Evolutionary conservation across 2,113 vertebrate genomes (phyloP).

Genomic region (Alethe castanea): DNA sequence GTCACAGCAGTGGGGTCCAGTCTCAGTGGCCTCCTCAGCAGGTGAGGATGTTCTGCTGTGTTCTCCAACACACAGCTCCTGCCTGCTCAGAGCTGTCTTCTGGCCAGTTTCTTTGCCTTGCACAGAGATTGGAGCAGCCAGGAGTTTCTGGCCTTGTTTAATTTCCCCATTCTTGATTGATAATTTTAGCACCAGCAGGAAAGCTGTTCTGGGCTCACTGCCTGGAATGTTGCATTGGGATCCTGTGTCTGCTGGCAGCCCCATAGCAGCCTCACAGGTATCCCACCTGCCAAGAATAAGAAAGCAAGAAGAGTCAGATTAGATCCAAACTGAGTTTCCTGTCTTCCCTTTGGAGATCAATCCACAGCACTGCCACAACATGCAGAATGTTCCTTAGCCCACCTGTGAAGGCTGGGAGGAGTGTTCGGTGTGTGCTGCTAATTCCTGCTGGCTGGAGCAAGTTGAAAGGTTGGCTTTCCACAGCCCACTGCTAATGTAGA

Average conservation of each 20-base stretch:
- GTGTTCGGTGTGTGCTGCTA: background rate
- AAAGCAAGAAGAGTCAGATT: background rate
- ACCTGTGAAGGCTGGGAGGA: background rate
- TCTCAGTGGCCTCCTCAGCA: background rate
- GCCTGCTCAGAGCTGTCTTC: background rate
- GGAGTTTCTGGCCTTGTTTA: background rate
- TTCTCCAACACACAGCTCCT: background rate
- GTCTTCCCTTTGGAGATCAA: background rate
- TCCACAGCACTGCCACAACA: background rate
- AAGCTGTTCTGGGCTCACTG: conserved; percentile 24
- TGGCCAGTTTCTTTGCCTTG: background rate
- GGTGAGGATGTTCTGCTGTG: background rate
- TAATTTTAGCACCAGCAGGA: conserved; percentile 24
- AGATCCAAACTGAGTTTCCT: conserved; percentile 41
- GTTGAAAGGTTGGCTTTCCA: background rate
- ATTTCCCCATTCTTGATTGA: background rate
- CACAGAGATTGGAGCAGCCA: background rate
- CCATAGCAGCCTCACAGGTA: background rate
- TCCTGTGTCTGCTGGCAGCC: background rate
- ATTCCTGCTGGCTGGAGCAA: background rate
- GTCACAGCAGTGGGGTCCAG: background rate
- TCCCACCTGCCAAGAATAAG: conserved; percentile 57
- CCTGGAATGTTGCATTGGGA: background rate
- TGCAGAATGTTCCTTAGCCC: background rate
- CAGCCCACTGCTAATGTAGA: background rate